Evolutionary conservation across 2,888 invertebrate genomes (phyloP).

Genomic region (Stenoptilia bipunctidactyla): DNA sequence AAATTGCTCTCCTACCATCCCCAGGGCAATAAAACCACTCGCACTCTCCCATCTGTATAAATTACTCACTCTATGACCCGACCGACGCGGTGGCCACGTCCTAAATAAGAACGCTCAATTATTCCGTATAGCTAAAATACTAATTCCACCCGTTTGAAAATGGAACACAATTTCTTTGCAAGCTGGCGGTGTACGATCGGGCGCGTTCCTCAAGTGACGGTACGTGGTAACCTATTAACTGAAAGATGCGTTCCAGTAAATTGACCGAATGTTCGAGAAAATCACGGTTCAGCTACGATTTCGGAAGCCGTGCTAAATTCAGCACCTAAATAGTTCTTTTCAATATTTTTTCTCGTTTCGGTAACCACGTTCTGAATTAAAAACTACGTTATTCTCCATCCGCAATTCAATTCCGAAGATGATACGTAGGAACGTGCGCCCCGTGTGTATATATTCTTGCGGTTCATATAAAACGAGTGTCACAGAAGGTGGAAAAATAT

Average conservation of each 20-base stretch:
- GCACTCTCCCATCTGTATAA: background rate
- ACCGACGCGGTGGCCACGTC: background rate
- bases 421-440: too few relatives aligned
- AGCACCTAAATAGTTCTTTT: slow-evolving; percentile 24
- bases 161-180: slow-evolving; percentile 5
- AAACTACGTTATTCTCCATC: too few relatives aligned
- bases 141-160: too few relatives aligned
- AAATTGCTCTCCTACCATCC: slow-evolving; percentile 53
- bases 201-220: slow-evolving; percentile 11
- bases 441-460: too few relatives aligned
- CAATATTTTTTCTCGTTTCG: too few relatives aligned
- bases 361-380: too few relatives aligned
- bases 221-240: slow-evolving; percentile 33
- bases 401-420: too few relatives aligned
- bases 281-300: slow-evolving; percentile 46
- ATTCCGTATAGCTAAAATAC: background rate
- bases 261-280: slow-evolving; percentile 38
- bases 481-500: slow-evolving; percentile 18
- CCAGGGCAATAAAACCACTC: slow-evolving; percentile 10
- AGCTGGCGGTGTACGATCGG: slow-evolving; percentile 5
- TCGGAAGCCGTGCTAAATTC: slow-evolving; percentile 50
- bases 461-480: too few relatives aligned
- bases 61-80: background rate
- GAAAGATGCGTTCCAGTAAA: slow-evolving; percentile 44
- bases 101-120: background rate